Evolutionary conservation across 2,113 vertebrate genomes (phyloP), one percentile per base, ranked within the genome.

Genomic region (Natator depressus): DNA sequence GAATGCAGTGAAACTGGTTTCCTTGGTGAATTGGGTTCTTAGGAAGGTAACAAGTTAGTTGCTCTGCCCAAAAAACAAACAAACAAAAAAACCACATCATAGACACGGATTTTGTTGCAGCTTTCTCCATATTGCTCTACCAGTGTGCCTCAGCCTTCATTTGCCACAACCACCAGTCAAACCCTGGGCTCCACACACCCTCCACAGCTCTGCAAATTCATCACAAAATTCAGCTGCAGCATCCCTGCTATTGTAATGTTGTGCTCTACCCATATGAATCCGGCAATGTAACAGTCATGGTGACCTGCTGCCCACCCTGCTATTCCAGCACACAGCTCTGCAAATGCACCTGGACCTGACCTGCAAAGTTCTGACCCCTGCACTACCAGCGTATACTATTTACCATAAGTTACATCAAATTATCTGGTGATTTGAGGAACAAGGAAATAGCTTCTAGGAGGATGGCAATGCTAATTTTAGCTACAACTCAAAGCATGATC

Each of bases 11-110:
- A 75, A 75, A 42, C 10, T 75, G 20, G 10, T 89, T 94, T 93
- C n/a, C 7, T 80, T 29, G 17, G 14, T 59, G 4, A 91, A 90
- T 91, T 90, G 65, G 57, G 29, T 78, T 38, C 22, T 72, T 35
- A 85, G 46, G 4, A 5, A 3, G 5, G 2, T 69, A 51, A 89
- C 85, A 47, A 90, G 65, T 46, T 5, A 38, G 49, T 38, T 76
- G 27, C 38, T 10, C 51, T 80, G 7, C 42, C 81, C 42, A 91
- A 94, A 96, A 91, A 94, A 96, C 86, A 1, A n/a, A 78, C 86
- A 96, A 31, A 3, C 49, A 24, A 11, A 96, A 10, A 16, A 1
- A 6, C 6, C 31, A 69, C 89, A 42, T 93, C 93, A 81, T 2
- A 31, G 53, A 75, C 90, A 4, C 8, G 29, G 65, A 10, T 7